Evolutionary conservation across 1,140 invertebrate species (phyloP).

Genomic region (Helicoverpa zea): DNA sequence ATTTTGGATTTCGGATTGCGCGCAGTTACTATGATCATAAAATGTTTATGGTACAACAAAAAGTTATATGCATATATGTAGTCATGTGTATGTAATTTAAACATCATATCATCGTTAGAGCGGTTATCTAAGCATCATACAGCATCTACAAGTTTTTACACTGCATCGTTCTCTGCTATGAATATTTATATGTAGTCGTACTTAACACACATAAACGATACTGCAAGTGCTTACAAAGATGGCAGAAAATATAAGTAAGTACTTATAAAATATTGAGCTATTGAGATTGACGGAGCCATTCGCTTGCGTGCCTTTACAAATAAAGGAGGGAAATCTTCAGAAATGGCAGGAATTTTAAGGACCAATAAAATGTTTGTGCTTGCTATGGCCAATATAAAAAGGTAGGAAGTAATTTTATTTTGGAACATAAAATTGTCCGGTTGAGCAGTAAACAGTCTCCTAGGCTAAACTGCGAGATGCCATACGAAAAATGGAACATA

Average conservation of each 20-base stretch:
- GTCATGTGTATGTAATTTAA: neutral
- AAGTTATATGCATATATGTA: too few species aligned
- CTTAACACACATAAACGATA: neutral
- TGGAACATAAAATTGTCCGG: neutral
- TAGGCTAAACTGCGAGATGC: too few species aligned
- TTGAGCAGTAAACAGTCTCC: neutral
- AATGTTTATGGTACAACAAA: too few species aligned
- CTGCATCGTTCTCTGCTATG: neutral
- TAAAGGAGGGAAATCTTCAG: slow-evolving; percentile 5
- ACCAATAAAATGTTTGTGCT: slow-evolving; percentile 3
- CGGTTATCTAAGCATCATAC: neutral
- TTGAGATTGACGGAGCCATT: slow-evolving; percentile 30
- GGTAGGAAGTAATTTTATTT: neutral
- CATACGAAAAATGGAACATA: too few species aligned
- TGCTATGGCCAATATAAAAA: neutral
- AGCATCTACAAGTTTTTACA: neutral
- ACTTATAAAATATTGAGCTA: slow-evolving; percentile 23
- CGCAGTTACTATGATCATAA: too few species aligned
- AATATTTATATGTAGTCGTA: neutral
- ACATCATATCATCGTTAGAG: neutral
- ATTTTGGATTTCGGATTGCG: too few species aligned
- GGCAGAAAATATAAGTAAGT: neutral
- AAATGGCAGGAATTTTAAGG: slow-evolving; percentile 1
- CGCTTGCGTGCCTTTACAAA: slow-evolving; percentile 21
- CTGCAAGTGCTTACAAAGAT: slow-evolving; percentile 11